Evolutionary conservation across 2,113 vertebrate species (phyloP), one percentile per base, ranked within the genome.

Genomic region (Micromys minutus): DNA sequence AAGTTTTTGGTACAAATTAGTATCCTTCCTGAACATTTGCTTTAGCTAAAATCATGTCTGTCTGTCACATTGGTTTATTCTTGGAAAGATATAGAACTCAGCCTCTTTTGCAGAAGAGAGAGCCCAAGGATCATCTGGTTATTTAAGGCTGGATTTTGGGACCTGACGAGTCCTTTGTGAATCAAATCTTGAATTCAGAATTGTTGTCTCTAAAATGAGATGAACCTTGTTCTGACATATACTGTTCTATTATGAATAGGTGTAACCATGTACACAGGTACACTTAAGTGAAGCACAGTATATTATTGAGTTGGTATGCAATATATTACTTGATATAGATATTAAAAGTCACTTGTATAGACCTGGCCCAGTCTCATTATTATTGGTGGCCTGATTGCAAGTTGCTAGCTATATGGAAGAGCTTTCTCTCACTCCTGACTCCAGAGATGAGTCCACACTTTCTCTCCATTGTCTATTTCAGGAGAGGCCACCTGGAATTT

Each of bases 341-440:
- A 87, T 94, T 45, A 61, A 79, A 89, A 94, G 69, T 94, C 63
- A 45, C 19, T 39, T 45, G 15, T 36, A n/a, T n/a, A n/a, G n/a
- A n/a, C n/a, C n/a, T n/a, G n/a, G n/a, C n/a, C n/a, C n/a, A n/a
- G n/a, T n/a, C n/a, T n/a, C n/a, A n/a, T n/a, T n/a, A n/a, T n/a
- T n/a, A n/a, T n/a, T n/a, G n/a, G n/a, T n/a, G n/a, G n/a, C n/a
- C n/a, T n/a, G n/a, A n/a, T n/a, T n/a, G n/a, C n/a, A n/a, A n/a
- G n/a, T n/a, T n/a, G n/a, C n/a, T n/a, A n/a, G n/a, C n/a, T n/a
- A n/a, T n/a, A n/a, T n/a, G n/a, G n/a, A n/a, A n/a, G n/a, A n/a
- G n/a, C n/a, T n/a, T n/a, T n/a, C n/a, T n/a, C n/a, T n/a, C n/a
- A n/a, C n/a, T n/a, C n/a, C n/a, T n/a, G n/a, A n/a, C n/a, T n/a